These are phyloP conservation scores for Aphaenogaster floridana DNA, from an alignment of 1,140 invertebrate genomes.

Conservation along the genomic window DNA sequence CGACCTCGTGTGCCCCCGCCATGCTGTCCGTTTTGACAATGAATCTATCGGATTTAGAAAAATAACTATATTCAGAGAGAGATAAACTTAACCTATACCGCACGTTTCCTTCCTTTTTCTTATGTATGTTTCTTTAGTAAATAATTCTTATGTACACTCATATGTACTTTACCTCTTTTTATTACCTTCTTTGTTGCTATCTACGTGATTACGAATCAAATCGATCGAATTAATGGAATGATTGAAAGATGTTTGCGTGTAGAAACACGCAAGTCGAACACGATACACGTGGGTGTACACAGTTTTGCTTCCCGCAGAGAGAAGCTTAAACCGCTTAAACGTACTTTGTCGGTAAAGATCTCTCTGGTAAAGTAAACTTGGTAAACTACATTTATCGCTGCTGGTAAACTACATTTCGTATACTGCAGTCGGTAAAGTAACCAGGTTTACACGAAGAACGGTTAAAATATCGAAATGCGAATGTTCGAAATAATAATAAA, in stretches of 20 bases:
- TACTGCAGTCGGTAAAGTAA: too few species aligned
- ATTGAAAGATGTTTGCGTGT: not conserved
- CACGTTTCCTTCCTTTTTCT: not conserved
- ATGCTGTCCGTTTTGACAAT: slow-evolving; percentile 10
- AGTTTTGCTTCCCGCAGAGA: not conserved
- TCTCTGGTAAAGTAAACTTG: too few species aligned
- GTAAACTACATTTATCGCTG: too few species aligned
- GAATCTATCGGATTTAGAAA: not conserved
- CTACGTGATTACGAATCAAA: not conserved
- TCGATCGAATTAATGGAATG: not conserved
- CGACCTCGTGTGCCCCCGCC: slow-evolving; percentile 30
- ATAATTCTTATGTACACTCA: not conserved
- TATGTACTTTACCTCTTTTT: not conserved
- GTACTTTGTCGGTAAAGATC: too few species aligned
- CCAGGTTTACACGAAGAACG: too few species aligned
- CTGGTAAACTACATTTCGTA: too few species aligned
- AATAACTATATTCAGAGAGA: not conserved
- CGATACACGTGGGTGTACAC: not conserved
- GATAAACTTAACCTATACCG: not conserved
- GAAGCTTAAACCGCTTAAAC: too few species aligned
- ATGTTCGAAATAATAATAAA: too few species aligned
- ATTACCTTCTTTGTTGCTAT: not conserved
- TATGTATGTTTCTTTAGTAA: not conserved
- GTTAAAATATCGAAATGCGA: too few species aligned
- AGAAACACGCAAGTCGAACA: not conserved